Evolutionary conservation across 2,113 vertebrate genomes (phyloP), one percentile per base, ranked within the genome.

Genomic region (Pterocles burchelli): DNA sequence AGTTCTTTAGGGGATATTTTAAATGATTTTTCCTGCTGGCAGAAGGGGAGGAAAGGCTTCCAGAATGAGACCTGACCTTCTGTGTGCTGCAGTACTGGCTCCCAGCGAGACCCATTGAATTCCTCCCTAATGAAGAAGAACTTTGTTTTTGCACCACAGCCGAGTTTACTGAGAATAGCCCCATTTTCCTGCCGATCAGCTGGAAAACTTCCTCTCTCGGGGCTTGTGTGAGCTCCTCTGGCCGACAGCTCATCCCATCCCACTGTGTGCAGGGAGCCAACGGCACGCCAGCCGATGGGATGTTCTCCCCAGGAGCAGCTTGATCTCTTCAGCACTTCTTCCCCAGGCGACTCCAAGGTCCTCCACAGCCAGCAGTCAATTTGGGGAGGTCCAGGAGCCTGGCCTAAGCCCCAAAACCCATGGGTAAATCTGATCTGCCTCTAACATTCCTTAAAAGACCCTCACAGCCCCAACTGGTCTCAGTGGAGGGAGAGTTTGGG

Each of bases 111-210:
- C 75, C 59, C 1, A 0, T 52, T 5, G 8, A 91, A 89, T 95
- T 93, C 93, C 66, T 96, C 75, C 85, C 83, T 92, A 83, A 74
- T 67, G 91, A 96, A 82, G 74, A 94, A 86, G 58, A 92, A 88
- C 82, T 88, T 95, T 88, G 75, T 67, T 88, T 93, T 71, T 65
- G 45, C 0, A 0, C 55, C 5, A 7, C 6, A 2, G 46, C 7
- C 0, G 14, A 84, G 78, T 43, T 90, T 51, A 36, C 67, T 0
- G 13, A 90, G 83, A 89, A 87, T 9, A 81, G 87, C 55, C 59
- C 43, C 1, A 0, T 73, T 84, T 91, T 84, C 72, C 75, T 91
- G 67, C 10, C 0, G 2, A 66, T 94, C 81, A 79, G 31, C n/a
- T 79, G 71, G 48, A 91, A 91, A 93, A 66, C 41, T 59, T 73